phyloP scores from a whole-genome alignment of 2,797 vertebrate species.

The Peromyscus eremicus region DNA sequence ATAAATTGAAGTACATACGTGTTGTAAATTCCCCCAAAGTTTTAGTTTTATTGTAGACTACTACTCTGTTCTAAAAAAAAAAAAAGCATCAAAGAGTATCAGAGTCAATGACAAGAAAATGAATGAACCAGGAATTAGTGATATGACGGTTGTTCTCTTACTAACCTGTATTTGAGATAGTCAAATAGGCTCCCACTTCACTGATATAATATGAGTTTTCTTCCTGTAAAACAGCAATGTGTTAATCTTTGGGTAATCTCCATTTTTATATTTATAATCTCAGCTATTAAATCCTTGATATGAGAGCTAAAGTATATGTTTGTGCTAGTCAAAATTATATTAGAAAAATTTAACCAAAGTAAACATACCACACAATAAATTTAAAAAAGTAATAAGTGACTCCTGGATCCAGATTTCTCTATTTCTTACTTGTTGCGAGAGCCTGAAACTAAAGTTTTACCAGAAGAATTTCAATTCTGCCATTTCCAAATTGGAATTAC shows the following conservation, averaged over 20 bases:
- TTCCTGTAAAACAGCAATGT: constrained; percentile 83
- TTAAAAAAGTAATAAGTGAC: background rate
- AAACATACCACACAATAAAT: background rate
- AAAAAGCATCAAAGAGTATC: background rate
- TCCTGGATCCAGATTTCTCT: background rate
- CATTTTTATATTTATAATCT: background rate
- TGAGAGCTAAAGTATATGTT: background rate
- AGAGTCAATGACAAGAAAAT: background rate
- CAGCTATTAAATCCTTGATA: background rate
- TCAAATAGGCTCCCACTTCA: constrained; percentile 86
- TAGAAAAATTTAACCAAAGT: background rate
- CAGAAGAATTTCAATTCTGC: background rate
- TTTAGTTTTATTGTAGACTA: background rate
- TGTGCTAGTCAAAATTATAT: background rate
- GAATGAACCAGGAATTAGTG: background rate
- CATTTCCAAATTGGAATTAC: background rate
- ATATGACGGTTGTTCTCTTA: constrained; percentile 80
- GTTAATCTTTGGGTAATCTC: constrained; percentile 31
- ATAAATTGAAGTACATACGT: background rate
- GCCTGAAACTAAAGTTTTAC: background rate
- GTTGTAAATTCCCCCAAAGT: background rate
- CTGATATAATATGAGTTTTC: constrained; percentile 87
- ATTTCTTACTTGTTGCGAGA: background rate
- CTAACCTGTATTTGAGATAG: constrained; percentile 87
- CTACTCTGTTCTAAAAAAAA: background rate